Evolutionary conservation across 2,797 vertebrate genomes (phyloP).

Genomic region (Pagetopsis macropterus): DNA sequence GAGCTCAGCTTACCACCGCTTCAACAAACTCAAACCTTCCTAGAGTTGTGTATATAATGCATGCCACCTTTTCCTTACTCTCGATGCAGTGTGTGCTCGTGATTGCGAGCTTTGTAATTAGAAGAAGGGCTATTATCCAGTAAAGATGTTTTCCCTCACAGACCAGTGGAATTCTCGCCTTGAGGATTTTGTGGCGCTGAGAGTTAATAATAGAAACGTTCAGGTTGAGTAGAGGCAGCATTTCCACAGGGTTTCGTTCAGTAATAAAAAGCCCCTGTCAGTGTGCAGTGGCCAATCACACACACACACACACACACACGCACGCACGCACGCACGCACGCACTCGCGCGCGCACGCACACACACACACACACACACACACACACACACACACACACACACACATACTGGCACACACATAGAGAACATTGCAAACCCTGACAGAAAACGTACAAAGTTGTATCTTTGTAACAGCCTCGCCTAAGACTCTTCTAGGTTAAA

Average conservation of each 20-base stretch:
- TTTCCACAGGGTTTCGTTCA: constrained; percentile 82
- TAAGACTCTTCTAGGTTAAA: background rate
- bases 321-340: no score
- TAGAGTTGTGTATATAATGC: constrained; percentile 8
- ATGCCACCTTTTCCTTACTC: constrained; percentile 25
- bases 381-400: background rate
- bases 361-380: no score
- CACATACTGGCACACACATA: constrained; percentile 20
- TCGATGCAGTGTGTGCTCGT: constrained; percentile 32
- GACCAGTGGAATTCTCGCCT: constrained; percentile 80
- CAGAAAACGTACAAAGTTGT: constrained; percentile 22
- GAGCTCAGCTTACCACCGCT: constrained; percentile 38
- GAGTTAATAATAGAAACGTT: constrained; percentile 90
- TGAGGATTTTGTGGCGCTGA: constrained; percentile 78
- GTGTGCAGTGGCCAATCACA: constrained; percentile 44
- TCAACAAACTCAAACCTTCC: constrained; percentile 19
- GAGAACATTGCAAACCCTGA: constrained; percentile 9
- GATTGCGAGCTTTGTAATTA: constrained; percentile 83
- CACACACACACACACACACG: background rate
- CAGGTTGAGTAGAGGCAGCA: constrained; percentile 83
- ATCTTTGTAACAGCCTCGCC: constrained; percentile 9
- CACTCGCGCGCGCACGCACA: no score
- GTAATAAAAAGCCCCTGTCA: constrained; percentile 69
- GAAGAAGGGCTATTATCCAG: constrained; percentile 84
- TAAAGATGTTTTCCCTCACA: constrained; percentile 88